These are phyloP conservation scores for Ammodytes marinus DNA, from an alignment of 2,113 vertebrate species.

Conservation along the genomic window DNA sequence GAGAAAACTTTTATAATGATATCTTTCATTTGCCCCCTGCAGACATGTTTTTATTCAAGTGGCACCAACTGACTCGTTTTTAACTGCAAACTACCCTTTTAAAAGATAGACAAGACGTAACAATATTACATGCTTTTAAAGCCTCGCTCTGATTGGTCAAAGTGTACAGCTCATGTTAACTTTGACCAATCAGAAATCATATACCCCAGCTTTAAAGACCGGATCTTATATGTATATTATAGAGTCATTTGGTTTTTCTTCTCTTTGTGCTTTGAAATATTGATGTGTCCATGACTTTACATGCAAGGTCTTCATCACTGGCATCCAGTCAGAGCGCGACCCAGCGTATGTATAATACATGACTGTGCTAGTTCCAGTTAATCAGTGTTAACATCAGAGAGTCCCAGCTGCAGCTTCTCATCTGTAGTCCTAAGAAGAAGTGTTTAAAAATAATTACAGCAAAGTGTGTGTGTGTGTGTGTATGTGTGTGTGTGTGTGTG, in stretches of 20 bases:
- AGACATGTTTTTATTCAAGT: not conserved
- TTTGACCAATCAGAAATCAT: no score
- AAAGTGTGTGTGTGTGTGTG: not conserved
- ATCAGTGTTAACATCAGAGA: not conserved
- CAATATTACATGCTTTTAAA: not conserved
- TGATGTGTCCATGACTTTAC: not conserved
- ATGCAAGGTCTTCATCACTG: not conserved
- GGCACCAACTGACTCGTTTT: not conserved
- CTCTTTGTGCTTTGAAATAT: not conserved
- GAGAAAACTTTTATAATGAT: not conserved
- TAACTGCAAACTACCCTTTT: not conserved
- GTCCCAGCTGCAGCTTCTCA: constrained; percentile 14
- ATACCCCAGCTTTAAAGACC: no score
- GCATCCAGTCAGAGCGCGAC: rapidly evolving
- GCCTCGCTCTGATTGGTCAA: no score
- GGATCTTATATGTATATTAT: not conserved
- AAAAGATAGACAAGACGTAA: no score
- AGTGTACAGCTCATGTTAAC: no score
- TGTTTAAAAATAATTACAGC: constrained; percentile 20
- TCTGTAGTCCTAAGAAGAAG: not conserved
- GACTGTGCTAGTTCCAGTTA: not conserved
- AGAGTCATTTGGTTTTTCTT: not conserved
- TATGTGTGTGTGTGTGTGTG: no score
- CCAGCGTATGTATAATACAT: not conserved
- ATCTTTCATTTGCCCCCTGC: not conserved